Evolutionary conservation across 2,888 invertebrate species (phyloP), one percentile per base, ranked within the genome.

Genomic region (Cryptocephalus moraei): DNA sequence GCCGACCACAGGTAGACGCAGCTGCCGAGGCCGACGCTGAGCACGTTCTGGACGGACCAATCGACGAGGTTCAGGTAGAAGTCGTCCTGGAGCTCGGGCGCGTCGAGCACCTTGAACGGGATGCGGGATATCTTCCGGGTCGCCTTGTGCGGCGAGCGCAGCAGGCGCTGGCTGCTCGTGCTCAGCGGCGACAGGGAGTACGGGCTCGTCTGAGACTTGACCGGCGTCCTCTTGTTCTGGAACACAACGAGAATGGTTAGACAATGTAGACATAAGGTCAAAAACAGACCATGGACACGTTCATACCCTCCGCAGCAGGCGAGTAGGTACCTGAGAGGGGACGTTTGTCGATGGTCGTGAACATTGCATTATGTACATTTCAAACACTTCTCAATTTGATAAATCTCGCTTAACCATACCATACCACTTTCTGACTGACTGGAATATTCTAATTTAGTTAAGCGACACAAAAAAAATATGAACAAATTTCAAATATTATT

Each of bases 1-100:
- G 99, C 99, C 62, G 94, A 96, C 99, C 99, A 99, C 50, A 99
- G 74, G 70, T 99, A 99, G 0, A 99, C 99, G 69, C 96, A 96
- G 63, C 92, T 92, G 33, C 95, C 95, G 13, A 99, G 76, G 0
- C 97, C 99, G 3, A 99, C 99, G 67, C 95, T 94, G 50, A 99
- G 81, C 33, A 99, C 93, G 72, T 99, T 99, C 73, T 94, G 94
- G 44, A 95, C 91, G 6, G 96, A 53, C 99, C 99, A 99, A 71
- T 99, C 99, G 33, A 99, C 97, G 52, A 99, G 79, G 73, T 99
- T 99, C 57, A 99, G 74, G 70, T 96, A 96, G 76, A 99, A 99
- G 74, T 99, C 99, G 73, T 99, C 99, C 73, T 97, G 93, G 47
- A 96, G 73, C 71, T 96, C 95, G 4, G 95, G 95, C 2, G 95